Evolutionary conservation across 1,140 invertebrate species (phyloP).

Genomic region (fruit fly (Drosophila melanogaster)): DNA sequence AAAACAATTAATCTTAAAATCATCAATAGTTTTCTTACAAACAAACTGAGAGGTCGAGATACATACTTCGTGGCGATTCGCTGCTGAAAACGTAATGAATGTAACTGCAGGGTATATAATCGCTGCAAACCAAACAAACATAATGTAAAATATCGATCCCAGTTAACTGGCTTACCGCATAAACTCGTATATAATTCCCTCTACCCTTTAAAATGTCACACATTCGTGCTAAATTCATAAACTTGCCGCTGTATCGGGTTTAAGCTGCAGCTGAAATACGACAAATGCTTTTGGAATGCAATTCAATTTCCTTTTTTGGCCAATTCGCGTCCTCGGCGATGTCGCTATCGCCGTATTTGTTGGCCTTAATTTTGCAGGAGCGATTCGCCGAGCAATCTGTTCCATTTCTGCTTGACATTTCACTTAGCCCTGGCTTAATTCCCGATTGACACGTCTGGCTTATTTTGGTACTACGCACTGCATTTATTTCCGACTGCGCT

Average conservation of each 20-base stretch:
- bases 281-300: slow-evolving; percentile 75
- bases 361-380: slow-evolving; percentile 62
- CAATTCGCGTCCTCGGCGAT: slow-evolving; percentile 33
- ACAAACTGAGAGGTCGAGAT: no score
- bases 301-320: slow-evolving; percentile 67
- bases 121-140: not conserved
- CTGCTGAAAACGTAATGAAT: no score
- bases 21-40: no score
- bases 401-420: slow-evolving; percentile 36
- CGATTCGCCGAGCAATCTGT: slow-evolving; percentile 22
- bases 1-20: no score
- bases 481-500: slow-evolving; percentile 3
- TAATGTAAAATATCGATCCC: slow-evolving; percentile 1
- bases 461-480: slow-evolving; percentile 5
- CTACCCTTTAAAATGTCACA: slow-evolving; percentile 45
- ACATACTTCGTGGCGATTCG: no score
- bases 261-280: slow-evolving; percentile 35
- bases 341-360: slow-evolving; percentile 49
- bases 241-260: slow-evolving; percentile 4
- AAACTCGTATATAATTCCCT: not conserved
- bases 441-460: slow-evolving; percentile 50
- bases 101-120: no score
- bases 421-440: slow-evolving; percentile 46
- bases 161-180: not conserved
- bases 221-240: slow-evolving; percentile 35